Evolutionary conservation across 64 coral and sea anemone genomes (phyloP).

Genomic region (Montipora sp.): DNA sequence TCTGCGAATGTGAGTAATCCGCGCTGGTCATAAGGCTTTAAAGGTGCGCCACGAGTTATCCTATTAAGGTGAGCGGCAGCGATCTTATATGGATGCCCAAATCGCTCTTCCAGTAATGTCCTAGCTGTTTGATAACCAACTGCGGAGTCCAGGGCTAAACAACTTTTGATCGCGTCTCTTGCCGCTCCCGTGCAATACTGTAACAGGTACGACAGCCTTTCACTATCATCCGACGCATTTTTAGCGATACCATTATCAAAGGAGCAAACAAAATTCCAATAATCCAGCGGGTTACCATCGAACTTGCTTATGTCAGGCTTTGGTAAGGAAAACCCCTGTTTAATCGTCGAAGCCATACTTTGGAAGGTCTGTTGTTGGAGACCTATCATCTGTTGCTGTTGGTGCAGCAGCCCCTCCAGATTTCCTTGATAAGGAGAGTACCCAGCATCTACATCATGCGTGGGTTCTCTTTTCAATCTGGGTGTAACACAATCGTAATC

Average conservation of each 20-base stretch:
- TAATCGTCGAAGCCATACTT: slow-evolving; percentile 1
- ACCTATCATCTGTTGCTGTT: neutral
- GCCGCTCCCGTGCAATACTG: slow-evolving; percentile 60
- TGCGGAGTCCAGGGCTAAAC: slow-evolving; percentile 60
- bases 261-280: slow-evolving; percentile 61
- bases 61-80: slow-evolving; percentile 46
- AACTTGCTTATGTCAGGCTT: slow-evolving; percentile 63
- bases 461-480: neutral
- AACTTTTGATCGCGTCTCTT: slow-evolving; percentile 57
- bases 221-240: slow-evolving; percentile 41
- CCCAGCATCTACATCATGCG: neutral
- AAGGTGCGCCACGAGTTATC: slow-evolving; percentile 55
- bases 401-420: neutral
- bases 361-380: neutral
- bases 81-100: slow-evolving; percentile 66
- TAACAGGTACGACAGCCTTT: slow-evolving; percentile 63
- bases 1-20: slow-evolving; percentile 58
- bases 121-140: slow-evolving; percentile 55
- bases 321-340: slow-evolving; percentile 16
- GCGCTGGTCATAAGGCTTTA: slow-evolving; percentile 56
- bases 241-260: slow-evolving; percentile 44
- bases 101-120: slow-evolving; percentile 57
- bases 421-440: neutral
- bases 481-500: neutral
- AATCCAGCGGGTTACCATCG: slow-evolving; percentile 57